These are phyloP conservation scores for Drosophila carrolli DNA, from an alignment of 1,140 invertebrate species.

Conservation along the genomic window DNA sequence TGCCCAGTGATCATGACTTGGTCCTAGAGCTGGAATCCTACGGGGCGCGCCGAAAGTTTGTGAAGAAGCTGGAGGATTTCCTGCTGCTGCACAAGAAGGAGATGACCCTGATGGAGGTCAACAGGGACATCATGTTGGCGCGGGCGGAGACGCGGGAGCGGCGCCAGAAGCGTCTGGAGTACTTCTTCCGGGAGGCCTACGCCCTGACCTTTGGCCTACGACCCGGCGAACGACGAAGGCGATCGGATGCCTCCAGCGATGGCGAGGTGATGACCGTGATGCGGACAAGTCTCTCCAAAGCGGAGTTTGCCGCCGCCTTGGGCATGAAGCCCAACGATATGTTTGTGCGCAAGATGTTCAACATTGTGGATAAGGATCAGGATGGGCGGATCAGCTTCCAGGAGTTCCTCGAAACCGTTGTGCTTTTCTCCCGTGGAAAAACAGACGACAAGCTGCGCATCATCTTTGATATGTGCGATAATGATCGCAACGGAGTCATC, in stretches of 20 bases:
- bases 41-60: conserved; percentile 93
- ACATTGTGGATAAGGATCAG: conserved; percentile 98
- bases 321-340: conserved; percentile 98
- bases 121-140: conserved; percentile 94
- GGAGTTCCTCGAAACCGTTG: conserved; percentile 98
- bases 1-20: conserved; percentile 97
- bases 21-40: conserved; percentile 96
- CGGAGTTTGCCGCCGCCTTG: conserved; percentile 98
- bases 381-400: conserved; percentile 98
- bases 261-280: conserved; percentile 96
- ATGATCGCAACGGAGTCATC: conserved; percentile 97
- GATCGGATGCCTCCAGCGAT: conserved; percentile 90
- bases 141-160: conserved; percentile 98
- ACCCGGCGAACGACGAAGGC: conserved; percentile 89
- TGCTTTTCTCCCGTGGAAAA: conserved; percentile 95
- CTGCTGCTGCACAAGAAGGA: conserved; percentile 93
- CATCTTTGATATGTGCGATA: conserved; percentile 99
- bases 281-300: conserved; percentile 96
- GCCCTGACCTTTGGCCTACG: conserved; percentile 95
- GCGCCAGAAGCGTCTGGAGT: conserved; percentile 96
- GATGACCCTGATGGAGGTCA: conserved; percentile 81
- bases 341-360: conserved; percentile 99
- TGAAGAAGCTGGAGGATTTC: conserved; percentile 95
- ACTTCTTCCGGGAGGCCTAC: conserved; percentile 99
- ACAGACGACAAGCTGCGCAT: conserved; percentile 98